phyloP scores from a whole-genome alignment of 1,140 invertebrate species.

The Saccostrea echinata region DNA sequence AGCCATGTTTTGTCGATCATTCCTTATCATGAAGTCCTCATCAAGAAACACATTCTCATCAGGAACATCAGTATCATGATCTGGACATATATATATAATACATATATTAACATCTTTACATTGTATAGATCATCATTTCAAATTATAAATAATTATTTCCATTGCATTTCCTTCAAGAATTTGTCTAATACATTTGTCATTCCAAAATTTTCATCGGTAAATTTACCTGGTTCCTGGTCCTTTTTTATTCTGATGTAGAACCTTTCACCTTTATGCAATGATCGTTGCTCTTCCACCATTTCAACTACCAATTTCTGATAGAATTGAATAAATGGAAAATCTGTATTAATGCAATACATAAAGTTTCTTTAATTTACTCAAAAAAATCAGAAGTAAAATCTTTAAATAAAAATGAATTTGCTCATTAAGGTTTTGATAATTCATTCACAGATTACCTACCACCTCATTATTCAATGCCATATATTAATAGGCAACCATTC shows the following conservation, averaged over 20 bases:
- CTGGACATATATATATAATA: background rate
- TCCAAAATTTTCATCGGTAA: background rate
- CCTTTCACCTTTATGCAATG: background rate
- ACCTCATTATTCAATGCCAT: no score
- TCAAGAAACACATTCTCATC: constrained; percentile 10
- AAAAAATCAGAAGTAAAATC: no score
- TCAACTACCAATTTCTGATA: no score
- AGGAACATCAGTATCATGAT: background rate
- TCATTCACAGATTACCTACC: no score
- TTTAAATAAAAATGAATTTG: no score
- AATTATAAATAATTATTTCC: background rate
- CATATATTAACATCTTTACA: background rate
- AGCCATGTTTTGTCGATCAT: background rate
- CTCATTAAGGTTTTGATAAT: no score
- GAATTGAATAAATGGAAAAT: no score
- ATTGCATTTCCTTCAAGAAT: background rate
- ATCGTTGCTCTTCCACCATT: no score
- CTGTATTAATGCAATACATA: no score
- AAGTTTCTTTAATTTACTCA: no score
- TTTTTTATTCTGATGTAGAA: constrained; percentile 19
- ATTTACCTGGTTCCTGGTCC: constrained; percentile 13
- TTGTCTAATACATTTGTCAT: no score
- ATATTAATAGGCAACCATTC: no score
- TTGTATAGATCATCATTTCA: background rate
- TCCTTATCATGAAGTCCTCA: constrained; percentile 1